Evolutionary conservation across 30 jellyfish, hydroid and myxozoan genomes (phyloP).

Genomic region (Mastigias papua): DNA sequence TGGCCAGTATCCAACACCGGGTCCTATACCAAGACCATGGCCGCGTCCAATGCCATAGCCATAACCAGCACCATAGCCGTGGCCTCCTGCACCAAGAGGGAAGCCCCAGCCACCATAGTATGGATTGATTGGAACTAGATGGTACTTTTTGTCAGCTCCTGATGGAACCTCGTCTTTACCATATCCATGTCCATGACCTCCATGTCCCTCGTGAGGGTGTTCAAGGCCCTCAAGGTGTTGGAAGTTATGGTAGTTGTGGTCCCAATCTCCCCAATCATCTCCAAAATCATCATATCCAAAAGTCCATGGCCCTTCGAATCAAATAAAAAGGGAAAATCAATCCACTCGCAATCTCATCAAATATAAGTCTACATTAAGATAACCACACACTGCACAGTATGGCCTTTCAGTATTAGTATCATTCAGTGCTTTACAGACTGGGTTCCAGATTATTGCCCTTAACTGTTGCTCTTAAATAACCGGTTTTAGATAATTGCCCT

Average conservation of each 20-base stretch:
- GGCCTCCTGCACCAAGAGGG: constrained; percentile 53
- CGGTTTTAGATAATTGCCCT: no score
- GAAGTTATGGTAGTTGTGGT: constrained; percentile 93
- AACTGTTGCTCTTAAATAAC: no score
- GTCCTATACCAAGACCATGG: constrained; percentile 14
- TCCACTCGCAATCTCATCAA: no score
- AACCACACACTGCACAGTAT: no score
- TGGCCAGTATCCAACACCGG: constrained; percentile 68
- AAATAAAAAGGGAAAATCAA: neutral
- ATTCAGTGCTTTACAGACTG: no score
- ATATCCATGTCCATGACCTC: constrained; percentile 70
- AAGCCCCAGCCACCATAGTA: constrained; percentile 62
- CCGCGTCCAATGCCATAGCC: constrained; percentile 62
- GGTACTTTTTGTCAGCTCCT: constrained; percentile 58
- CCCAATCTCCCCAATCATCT: constrained; percentile 99
- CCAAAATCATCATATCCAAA: constrained; percentile 97
- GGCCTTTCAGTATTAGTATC: no score
- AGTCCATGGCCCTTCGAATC: constrained; percentile 91
- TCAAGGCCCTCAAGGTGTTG: constrained; percentile 81
- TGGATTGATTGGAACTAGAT: constrained; percentile 65
- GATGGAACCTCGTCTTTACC: constrained; percentile 71
- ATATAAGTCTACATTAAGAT: no score
- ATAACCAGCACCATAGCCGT: constrained; percentile 50
- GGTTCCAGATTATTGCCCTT: no score
- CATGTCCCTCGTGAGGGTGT: constrained; percentile 72